A percentile compares a stretch with the other conserved stretches of the same genome.
Conservation (phyloP, 2,113 vertebrate genomes). For the Pseudorasbora parva region DNA sequence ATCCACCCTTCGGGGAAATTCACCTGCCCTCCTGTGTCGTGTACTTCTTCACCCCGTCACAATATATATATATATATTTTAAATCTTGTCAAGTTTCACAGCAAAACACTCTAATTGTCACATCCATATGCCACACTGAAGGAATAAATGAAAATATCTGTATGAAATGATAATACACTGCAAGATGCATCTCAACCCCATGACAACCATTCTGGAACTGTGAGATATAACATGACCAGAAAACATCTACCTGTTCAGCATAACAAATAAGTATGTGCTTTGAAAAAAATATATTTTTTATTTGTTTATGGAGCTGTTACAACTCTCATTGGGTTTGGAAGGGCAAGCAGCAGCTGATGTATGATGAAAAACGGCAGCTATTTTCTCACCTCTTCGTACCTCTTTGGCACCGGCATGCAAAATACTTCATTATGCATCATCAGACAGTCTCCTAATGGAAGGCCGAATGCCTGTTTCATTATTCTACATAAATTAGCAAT, state of each 20-base stretch:
- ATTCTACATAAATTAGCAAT: conserved; percentile 52
- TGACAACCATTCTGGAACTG: conserved; percentile 6
- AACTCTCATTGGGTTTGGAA: conserved; percentile 44
- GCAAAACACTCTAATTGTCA: neutral
- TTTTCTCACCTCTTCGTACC: conserved; percentile 50
- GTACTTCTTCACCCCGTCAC: too few species aligned
- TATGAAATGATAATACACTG: neutral
- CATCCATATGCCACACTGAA: neutral
- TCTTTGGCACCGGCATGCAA: conserved; percentile 43
- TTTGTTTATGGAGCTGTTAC: conserved; percentile 44
- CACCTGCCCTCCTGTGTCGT: too few species aligned
- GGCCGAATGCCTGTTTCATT: neutral
- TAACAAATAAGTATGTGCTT: conserved; percentile 41
- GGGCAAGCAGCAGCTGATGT: conserved; percentile 47
- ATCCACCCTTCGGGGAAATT: too few species aligned
- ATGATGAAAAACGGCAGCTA: conserved; percentile 41
- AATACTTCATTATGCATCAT: conserved; percentile 54
- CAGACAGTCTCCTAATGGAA: conserved; percentile 53
- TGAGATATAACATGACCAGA: conserved; percentile 15
- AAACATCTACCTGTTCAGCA: conserved; percentile 52
- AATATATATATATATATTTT: too few species aligned
- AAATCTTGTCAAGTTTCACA: neutral
- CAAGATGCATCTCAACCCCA: neutral
- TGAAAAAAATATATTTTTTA: too few species aligned
- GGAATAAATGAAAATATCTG: neutral